Percentiles rank a stretch among this genome's conserved stretches.
phyloP scores from a whole-genome alignment of 2,797 vertebrate species.

The Notoglanidium macrostoma region DNA sequence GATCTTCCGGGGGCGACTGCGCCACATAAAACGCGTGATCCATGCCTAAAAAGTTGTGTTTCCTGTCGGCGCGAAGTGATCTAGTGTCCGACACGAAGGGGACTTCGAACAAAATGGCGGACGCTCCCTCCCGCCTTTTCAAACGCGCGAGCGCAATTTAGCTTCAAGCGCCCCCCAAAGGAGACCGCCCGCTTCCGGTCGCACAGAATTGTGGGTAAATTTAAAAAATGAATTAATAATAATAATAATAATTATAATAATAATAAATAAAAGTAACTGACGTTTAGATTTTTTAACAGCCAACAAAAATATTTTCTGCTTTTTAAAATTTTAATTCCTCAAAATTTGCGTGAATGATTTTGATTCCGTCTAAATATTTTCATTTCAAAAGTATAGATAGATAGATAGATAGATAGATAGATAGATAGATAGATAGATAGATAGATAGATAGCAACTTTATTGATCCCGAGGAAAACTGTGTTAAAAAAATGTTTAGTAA shows the following conservation, averaged over 20 bases:
- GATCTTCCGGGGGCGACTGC: conserved; percentile 51
- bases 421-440: too few species aligned
- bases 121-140: conserved; percentile 34
- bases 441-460: too few species aligned
- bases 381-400: too few species aligned
- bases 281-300: too few species aligned
- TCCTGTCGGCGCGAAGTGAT: conserved; percentile 49
- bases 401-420: too few species aligned
- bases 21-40: conserved; percentile 58
- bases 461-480: too few species aligned
- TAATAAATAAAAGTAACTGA: not conserved
- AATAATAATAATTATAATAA: not conserved
- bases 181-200: not conserved
- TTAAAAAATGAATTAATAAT: not conserved
- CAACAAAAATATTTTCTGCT: too few species aligned
- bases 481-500: too few species aligned
- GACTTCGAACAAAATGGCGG: conserved; percentile 55
- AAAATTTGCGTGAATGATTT: not conserved
- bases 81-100: conserved; percentile 53
- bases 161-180: not conserved
- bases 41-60: conserved; percentile 41
- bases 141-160: not conserved
- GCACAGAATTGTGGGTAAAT: not conserved
- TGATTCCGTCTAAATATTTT: not conserved
- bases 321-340: not conserved